phyloP scores from a whole-genome alignment of 35 echinoderm and acorn worm species.

The Hemicentrotus pulcherrimus region DNA sequence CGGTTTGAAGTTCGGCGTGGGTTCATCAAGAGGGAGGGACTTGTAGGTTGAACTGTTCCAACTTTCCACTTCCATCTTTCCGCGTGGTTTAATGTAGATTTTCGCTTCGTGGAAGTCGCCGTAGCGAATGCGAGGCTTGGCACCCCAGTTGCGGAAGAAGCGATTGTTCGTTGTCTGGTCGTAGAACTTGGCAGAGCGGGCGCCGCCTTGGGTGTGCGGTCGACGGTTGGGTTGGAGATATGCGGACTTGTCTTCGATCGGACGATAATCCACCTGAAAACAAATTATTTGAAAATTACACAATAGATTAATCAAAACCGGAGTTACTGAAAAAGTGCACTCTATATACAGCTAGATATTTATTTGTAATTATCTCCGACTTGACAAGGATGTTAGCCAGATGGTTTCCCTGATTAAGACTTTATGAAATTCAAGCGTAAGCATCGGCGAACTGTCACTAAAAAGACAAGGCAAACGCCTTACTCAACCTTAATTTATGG shows the following conservation, averaged over 20 bases:
- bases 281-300: not conserved
- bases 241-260: slow-evolving; percentile 57
- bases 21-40: slow-evolving; percentile 51
- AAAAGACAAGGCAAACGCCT: too few species aligned
- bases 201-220: slow-evolving; percentile 53
- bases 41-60: slow-evolving; percentile 68
- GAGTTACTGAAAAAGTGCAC: not conserved
- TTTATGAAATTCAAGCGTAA: too few species aligned
- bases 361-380: too few species aligned
- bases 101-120: slow-evolving; percentile 82
- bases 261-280: slow-evolving; percentile 70
- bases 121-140: slow-evolving; percentile 81
- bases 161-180: slow-evolving; percentile 92
- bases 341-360: too few species aligned
- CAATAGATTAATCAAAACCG: not conserved
- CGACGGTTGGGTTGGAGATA: slow-evolving; percentile 56
- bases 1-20: slow-evolving; percentile 58
- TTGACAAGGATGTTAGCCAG: too few species aligned
- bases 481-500: too few species aligned
- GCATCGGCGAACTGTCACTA: too few species aligned
- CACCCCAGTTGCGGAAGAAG: slow-evolving; percentile 89
- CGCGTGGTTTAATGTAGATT: slow-evolving; percentile 70
- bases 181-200: slow-evolving; percentile 70
- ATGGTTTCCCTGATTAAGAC: too few species aligned
- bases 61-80: slow-evolving; percentile 66